Percentiles rank a stretch among this genome's conserved stretches.
These are phyloP conservation scores for Macrophya annulata DNA, from an alignment of 2,888 invertebrate species.

Conservation along the genomic window DNA sequence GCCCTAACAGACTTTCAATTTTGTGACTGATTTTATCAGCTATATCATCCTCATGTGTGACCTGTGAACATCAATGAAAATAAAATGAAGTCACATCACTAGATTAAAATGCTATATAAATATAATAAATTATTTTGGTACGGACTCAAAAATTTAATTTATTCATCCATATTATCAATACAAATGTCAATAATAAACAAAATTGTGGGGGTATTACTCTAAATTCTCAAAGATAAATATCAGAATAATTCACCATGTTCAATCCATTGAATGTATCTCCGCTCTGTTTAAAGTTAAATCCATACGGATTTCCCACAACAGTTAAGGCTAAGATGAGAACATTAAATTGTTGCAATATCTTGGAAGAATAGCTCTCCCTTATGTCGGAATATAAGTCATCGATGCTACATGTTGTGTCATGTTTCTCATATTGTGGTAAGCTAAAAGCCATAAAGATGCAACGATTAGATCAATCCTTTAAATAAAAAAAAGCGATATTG, in stretches of 20 bases:
- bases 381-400: constrained; percentile 81
- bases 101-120: neutral
- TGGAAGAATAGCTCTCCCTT: constrained; percentile 85
- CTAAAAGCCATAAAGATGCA: constrained; percentile 78
- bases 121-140: neutral
- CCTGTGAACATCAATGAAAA: constrained; percentile 61
- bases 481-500: neutral
- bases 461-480: neutral
- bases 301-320: constrained; percentile 91
- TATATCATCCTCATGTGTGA: constrained; percentile 71
- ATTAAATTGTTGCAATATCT: constrained; percentile 90
- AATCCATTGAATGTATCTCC: constrained; percentile 59
- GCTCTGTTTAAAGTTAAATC: constrained; percentile 71
- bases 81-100: neutral
- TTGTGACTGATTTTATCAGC: constrained; percentile 77
- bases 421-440: constrained; percentile 85
- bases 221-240: neutral
- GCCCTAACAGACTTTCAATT: constrained; percentile 79
- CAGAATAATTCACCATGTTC: constrained; percentile 31
- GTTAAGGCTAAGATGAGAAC: constrained; percentile 89
- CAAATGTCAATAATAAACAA: neutral
- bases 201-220: neutral
- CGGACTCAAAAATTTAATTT: neutral
- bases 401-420: constrained; percentile 82
- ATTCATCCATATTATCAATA: constrained; percentile 3